A percentile compares a stretch with the other conserved stretches of the same genome.
phyloP scores from a whole-genome alignment of 2,113 vertebrate genomes.

The Alaudala cheleensis region DNA sequence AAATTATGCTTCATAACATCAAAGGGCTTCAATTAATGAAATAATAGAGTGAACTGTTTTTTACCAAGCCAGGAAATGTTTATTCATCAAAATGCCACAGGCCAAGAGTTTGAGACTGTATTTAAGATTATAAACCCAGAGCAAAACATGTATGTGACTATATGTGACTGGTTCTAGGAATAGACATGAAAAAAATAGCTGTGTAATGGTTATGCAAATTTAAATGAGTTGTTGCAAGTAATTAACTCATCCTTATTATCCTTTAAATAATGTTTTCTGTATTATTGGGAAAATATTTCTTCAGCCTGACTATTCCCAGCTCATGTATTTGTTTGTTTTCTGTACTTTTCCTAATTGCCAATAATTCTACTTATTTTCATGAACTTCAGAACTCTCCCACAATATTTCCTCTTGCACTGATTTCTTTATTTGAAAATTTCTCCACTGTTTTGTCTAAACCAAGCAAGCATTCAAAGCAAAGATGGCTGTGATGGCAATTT shows the following conservation, averaged over 20 bases:
- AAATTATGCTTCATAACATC: slow-evolving; percentile 25
- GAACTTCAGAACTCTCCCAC: not conserved
- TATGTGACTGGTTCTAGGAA: not conserved
- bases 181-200: not conserved
- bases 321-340: not conserved
- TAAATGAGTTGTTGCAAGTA: not conserved
- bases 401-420: not conserved
- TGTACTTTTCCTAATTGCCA: not conserved
- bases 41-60: not conserved
- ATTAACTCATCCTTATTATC: slow-evolving; percentile 16
- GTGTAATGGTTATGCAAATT: not conserved
- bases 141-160: not conserved
- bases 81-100: not conserved
- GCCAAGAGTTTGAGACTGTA: not conserved
- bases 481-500: not conserved
- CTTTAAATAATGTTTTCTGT: not conserved
- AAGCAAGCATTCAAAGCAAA: not conserved
- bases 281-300: not conserved
- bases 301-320: not conserved
- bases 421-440: not conserved
- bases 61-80: not conserved
- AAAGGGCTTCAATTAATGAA: slow-evolving; percentile 18
- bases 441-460: not conserved
- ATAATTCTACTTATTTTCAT: not conserved
- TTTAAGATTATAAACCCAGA: not conserved